Evolutionary conservation across 2,797 vertebrate species (phyloP), one percentile per base, ranked within the genome.

Genomic region (Melanogrammus aeglefinus): DNA sequence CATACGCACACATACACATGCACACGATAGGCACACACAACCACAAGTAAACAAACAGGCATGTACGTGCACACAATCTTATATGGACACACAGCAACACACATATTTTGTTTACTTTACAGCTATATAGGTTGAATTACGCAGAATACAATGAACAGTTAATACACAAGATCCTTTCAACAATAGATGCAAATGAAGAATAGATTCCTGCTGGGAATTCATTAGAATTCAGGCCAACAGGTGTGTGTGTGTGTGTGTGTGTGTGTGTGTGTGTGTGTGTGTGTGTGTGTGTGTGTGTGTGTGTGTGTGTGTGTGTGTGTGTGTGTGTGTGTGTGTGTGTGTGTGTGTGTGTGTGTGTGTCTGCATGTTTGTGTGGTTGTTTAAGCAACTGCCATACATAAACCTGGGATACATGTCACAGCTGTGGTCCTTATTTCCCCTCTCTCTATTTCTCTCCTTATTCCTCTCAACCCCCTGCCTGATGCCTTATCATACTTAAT

Each of bases 11-110:
- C 35, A 35, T 35, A 4, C 35, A 35, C 35, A 4, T 35, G 35
- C 5, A 36, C 35, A 36, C 35, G 6, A 36, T 36, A 36, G 41
- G 41, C 73, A 78, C 79, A 66, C 44, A 47, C 78, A 81, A 38
- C 57, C 63, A 73, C 76, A 75, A 27, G 39, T 36, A 75, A n/a
- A 10, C 63, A 69, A 5, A 69, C 63, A 69, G 1, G 13, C 24
- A 63, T 24, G 7, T 27, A 51, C 51, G 16, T 6, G 13, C 44
- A 33, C 21, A 29, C 76, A 47, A 51, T 4, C 36, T 31, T 77
- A 71, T 51, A 70, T 24, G 38, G 74, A 70, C 71, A 70, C 38
- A 74, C 66, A 70, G 38, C 66, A 70, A 70, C 13, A 33, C 47
- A 57, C 7, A 4, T 21, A 12, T 21, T 57, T 57, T 21, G 47